phyloP scores from a whole-genome alignment of 2,113 vertebrate species.

The Ornithorhynchus anatinus region DNA sequence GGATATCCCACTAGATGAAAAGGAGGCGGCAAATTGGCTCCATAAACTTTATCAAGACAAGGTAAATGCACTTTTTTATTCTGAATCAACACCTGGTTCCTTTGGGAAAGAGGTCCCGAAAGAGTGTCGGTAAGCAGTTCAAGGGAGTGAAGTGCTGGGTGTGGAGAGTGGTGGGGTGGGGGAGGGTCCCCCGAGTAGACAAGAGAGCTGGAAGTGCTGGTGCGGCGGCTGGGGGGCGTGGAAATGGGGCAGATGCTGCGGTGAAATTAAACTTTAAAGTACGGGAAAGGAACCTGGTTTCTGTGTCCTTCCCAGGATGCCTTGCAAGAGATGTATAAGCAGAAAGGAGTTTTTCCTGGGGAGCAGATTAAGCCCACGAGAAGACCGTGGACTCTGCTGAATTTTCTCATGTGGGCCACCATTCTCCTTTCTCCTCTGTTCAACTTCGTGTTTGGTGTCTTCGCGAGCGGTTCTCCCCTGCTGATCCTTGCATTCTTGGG shows the following conservation, averaged over 20 bases:
- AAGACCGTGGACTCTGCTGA: conserved; percentile 91
- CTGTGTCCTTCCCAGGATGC: conserved; percentile 80
- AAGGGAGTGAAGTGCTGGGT: background rate
- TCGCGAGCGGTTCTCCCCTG: conserved; percentile 91
- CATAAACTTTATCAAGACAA: conserved; percentile 98
- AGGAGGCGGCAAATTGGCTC: conserved; percentile 91
- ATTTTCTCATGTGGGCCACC: conserved; percentile 95
- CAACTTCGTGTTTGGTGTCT: conserved; percentile 89
- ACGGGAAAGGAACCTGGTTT: background rate
- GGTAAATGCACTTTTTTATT: conserved; percentile 61
- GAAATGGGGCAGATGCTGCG: no score
- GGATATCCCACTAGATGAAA: conserved; percentile 90
- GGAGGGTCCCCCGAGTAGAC: no score
- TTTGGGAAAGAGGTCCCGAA: background rate
- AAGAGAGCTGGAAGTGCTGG: no score
- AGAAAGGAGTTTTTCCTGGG: conserved; percentile 88
- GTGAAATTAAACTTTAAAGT: background rate
- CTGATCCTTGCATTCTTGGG: conserved; percentile 92
- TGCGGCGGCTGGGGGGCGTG: no score
- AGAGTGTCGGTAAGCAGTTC: accelerated
- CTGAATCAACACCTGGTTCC: no score
- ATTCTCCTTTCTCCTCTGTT: conserved; percentile 94
- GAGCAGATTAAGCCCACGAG: conserved; percentile 80
- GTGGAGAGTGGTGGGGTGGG: no score
- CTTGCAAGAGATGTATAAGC: conserved; percentile 90